phyloP scores from a whole-genome alignment of 2,797 vertebrate species.

The Enteromius treurensis region DNA sequence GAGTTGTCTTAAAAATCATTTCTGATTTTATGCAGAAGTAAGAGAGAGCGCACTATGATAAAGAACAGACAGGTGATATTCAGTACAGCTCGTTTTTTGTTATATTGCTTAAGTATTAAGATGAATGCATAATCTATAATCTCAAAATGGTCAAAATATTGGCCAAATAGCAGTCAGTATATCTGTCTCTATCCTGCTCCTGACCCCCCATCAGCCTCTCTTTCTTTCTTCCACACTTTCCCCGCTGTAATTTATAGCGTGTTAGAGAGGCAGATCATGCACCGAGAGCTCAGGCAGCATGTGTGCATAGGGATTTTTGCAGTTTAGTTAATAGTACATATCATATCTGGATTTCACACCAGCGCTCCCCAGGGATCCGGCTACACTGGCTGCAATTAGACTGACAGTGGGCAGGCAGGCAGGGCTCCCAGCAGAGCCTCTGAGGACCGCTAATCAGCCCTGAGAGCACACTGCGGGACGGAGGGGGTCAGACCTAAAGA shows the following conservation, averaged over 20 bases:
- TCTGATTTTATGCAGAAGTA: constrained; percentile 4
- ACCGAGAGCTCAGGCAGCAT: constrained; percentile 3
- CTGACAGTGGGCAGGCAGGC: constrained; percentile 58
- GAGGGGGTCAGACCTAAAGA: constrained; percentile 24
- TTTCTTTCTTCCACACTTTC: background rate
- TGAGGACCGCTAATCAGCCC: constrained; percentile 57
- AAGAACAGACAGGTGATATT: constrained; percentile 2
- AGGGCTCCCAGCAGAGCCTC: constrained; percentile 50
- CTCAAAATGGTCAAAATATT: background rate
- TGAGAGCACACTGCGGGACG: constrained; percentile 43
- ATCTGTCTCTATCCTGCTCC: background rate
- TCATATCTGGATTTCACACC: constrained; percentile 67
- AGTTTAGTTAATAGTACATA: constrained; percentile 66
- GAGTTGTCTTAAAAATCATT: constrained; percentile 4
- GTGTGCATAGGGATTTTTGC: constrained; percentile 58
- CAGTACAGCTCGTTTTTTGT: background rate
- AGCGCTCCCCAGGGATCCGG: constrained; percentile 48
- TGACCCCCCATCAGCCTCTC: background rate
- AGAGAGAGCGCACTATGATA: background rate
- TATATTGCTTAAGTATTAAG: background rate
- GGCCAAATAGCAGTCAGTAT: background rate
- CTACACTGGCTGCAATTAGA: constrained; percentile 59
- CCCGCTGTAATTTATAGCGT: constrained; percentile 43
- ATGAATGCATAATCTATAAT: background rate
- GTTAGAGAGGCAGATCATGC: constrained; percentile 30